These are phyloP conservation scores for Ataeniobius toweri DNA, from an alignment of 2,797 vertebrate genomes.

Conservation along the genomic window DNA sequence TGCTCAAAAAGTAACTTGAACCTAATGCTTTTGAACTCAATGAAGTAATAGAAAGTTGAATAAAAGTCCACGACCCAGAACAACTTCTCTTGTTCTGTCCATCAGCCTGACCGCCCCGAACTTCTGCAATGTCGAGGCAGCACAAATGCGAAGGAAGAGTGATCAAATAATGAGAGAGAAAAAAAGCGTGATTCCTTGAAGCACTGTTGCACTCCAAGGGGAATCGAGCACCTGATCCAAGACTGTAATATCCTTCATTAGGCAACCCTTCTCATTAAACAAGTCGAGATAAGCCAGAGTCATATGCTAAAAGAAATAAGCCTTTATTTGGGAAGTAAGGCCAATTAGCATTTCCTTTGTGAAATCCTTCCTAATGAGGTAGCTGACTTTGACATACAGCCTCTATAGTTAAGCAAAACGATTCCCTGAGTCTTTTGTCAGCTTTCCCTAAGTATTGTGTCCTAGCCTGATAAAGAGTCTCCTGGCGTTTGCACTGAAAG, in stretches of 20 bases:
- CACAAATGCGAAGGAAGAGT: conserved; percentile 16
- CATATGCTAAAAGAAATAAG: conserved; percentile 46
- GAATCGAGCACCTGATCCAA: conserved; percentile 41
- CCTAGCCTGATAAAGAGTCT: conserved; percentile 29
- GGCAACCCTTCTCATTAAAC: conserved; percentile 65
- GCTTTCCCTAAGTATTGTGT: conserved; percentile 30
- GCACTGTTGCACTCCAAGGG: conserved; percentile 44
- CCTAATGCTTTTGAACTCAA: conserved; percentile 38
- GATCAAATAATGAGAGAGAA: conserved; percentile 39
- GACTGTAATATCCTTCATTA: conserved; percentile 64
- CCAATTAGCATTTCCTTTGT: conserved; percentile 74
- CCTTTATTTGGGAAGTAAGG: conserved; percentile 65
- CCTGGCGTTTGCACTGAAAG: conserved; percentile 26
- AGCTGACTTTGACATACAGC: conserved; percentile 52
- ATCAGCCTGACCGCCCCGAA: conserved; percentile 30
- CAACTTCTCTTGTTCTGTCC: conserved; percentile 21
- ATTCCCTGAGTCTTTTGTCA: conserved; percentile 43
- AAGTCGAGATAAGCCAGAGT: conserved; percentile 39
- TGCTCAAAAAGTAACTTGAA: conserved; percentile 8
- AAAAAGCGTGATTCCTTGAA: conserved; percentile 37
- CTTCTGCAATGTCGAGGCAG: conserved; percentile 13
- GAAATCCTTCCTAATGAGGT: conserved; percentile 67
- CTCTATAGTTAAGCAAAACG: conserved; percentile 54
- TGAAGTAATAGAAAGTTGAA: conserved; percentile 18
- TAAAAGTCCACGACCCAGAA: conserved; percentile 7